These are phyloP conservation scores for Cebus imitator DNA, from an alignment of 2,113 vertebrate genomes.

Conservation along the genomic window DNA sequence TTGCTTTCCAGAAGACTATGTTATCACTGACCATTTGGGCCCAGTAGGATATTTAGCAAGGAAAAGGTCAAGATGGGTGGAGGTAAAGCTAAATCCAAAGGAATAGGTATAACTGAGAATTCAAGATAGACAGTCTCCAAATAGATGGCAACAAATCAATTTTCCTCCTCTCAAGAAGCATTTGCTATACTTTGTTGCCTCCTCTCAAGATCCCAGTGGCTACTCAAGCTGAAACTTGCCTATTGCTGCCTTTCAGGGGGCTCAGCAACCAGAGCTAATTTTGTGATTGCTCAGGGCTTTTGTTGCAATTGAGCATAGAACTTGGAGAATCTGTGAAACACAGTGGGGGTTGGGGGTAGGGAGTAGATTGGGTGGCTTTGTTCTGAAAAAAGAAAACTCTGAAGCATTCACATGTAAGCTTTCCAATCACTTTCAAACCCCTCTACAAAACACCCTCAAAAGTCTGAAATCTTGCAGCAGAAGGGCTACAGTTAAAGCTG, in stretches of 20 bases:
- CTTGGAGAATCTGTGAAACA: background rate
- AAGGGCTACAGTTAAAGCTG: constrained; percentile 47
- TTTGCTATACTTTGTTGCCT: constrained; percentile 62
- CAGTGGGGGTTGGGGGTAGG: accelerated
- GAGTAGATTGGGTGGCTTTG: background rate
- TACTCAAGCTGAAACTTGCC: constrained; percentile 33
- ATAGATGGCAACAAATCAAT: background rate
- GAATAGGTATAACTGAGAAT: background rate
- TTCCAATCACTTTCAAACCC: constrained; percentile 44
- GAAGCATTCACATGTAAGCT: background rate
- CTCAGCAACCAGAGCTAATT: constrained; percentile 32
- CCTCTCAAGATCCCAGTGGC: constrained; percentile 57
- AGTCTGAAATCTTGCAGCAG: constrained; percentile 58
- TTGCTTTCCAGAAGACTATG: background rate
- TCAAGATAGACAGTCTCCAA: background rate
- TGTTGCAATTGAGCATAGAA: constrained; percentile 54
- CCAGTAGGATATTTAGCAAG: background rate
- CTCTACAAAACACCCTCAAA: background rate
- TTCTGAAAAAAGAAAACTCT: constrained; percentile 60
- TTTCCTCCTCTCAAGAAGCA: background rate
- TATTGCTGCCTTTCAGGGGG: background rate
- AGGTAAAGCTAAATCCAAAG: background rate
- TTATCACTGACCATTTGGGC: background rate
- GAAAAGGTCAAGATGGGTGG: background rate
- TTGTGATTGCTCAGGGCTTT: background rate